phyloP scores from a whole-genome alignment of 2,888 invertebrate genomes.

The Torymus texanus region DNA sequence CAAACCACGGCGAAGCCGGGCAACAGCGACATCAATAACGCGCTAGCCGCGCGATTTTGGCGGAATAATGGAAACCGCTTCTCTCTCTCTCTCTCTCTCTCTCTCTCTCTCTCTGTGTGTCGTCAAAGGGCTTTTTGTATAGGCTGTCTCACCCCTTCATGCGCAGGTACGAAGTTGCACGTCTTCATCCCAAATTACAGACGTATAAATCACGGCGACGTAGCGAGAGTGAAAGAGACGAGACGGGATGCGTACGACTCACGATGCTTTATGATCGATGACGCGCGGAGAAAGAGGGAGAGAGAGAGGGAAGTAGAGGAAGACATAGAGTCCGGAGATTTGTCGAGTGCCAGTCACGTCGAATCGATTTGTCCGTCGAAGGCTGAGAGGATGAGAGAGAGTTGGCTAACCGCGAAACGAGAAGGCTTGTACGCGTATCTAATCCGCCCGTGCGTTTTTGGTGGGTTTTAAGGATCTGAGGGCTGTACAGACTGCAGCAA shows the following conservation, averaged over 20 bases:
- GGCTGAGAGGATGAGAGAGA: slow-evolving; percentile 59
- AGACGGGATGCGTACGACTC: slow-evolving; percentile 10
- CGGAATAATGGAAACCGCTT: too few relatives aligned
- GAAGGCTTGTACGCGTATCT: too few relatives aligned
- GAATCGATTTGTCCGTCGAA: slow-evolving; percentile 68
- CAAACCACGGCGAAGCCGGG: too few relatives aligned
- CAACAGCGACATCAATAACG: too few relatives aligned
- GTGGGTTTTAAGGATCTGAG: too few relatives aligned
- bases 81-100: too few relatives aligned
- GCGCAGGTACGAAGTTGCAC: not conserved
- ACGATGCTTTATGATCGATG: slow-evolving; percentile 28
- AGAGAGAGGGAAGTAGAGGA: not conserved
- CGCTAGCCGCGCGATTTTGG: too few relatives aligned
- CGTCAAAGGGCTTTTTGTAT: not conserved
- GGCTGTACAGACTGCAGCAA: too few relatives aligned
- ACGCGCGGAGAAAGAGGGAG: slow-evolving; percentile 15
- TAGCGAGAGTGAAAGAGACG: not conserved
- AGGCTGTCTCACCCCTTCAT: too few relatives aligned
- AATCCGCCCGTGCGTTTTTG: too few relatives aligned
- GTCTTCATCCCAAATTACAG: slow-evolving; percentile 36
- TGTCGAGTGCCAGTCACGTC: slow-evolving; percentile 69
- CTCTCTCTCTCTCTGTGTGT: too few relatives aligned
- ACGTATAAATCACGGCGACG: slow-evolving; percentile 25
- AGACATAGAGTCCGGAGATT: slow-evolving; percentile 59
- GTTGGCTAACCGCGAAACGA: too few relatives aligned